These are phyloP conservation scores for Agelas oroides DNA, from an alignment of 37 sponge, comb jelly and placozoan genomes.

Conservation along the genomic window DNA sequence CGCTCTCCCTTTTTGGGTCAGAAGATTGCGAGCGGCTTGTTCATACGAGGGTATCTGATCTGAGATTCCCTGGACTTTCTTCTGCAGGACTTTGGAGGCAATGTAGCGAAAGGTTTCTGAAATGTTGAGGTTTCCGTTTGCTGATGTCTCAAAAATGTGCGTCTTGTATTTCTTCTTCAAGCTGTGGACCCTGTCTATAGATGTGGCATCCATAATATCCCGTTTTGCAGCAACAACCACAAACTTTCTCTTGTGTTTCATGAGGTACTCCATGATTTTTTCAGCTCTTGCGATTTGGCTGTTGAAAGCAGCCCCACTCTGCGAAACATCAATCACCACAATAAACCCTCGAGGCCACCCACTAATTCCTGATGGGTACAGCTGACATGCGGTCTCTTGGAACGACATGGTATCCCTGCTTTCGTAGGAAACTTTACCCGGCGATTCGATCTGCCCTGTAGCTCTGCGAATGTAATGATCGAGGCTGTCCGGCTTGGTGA, in stretches of 20 bases:
- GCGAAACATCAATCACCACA: slow-evolving; percentile 58
- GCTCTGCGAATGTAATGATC: slow-evolving; percentile 50
- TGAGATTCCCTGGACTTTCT: background rate
- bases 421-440: slow-evolving; percentile 63
- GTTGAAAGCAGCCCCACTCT: slow-evolving; percentile 27
- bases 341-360: slow-evolving; percentile 39
- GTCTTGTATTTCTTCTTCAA: slow-evolving; percentile 34
- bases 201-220: slow-evolving; percentile 9
- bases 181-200: slow-evolving; percentile 26
- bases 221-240: slow-evolving; percentile 69
- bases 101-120: slow-evolving; percentile 28
- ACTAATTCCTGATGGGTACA: slow-evolving; percentile 40
- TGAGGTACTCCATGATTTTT: slow-evolving; percentile 15
- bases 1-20: background rate
- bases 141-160: slow-evolving; percentile 46
- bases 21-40: slow-evolving; percentile 3
- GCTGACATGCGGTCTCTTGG: background rate
- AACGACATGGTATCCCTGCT: slow-evolving; percentile 24
- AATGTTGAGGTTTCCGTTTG: slow-evolving; percentile 44
- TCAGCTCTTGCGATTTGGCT: slow-evolving; percentile 34
- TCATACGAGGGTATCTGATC: slow-evolving; percentile 8
- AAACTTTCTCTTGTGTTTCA: slow-evolving; percentile 47
- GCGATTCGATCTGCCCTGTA: slow-evolving; percentile 27
- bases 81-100: slow-evolving; percentile 31
- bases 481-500: background rate